These are phyloP conservation scores for Epistrophella euchroma DNA, from an alignment of 2,888 invertebrate genomes.

Conservation along the genomic window DNA sequence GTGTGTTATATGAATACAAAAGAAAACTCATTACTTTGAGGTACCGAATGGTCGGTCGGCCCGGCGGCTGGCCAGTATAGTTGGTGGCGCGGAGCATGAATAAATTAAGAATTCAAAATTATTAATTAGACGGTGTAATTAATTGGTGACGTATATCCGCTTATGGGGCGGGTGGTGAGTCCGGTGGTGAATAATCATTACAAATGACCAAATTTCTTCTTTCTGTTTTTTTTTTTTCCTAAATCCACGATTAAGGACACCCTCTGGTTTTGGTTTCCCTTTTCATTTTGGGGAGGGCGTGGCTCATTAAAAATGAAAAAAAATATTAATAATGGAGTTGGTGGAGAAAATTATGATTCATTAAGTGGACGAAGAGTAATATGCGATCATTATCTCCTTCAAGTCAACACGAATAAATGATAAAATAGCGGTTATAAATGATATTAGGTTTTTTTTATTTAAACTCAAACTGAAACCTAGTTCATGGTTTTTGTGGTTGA, in stretches of 20 bases:
- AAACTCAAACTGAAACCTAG: conserved; percentile 4
- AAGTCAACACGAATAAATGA: conserved; percentile 40
- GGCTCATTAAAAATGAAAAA: conserved; percentile 29
- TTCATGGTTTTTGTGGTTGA: conserved; percentile 24
- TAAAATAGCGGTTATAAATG: conserved; percentile 64
- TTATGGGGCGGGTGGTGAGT: conserved; percentile 37
- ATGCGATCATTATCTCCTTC: conserved; percentile 62
- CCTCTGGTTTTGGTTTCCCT: conserved; percentile 11
- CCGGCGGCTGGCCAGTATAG: not conserved
- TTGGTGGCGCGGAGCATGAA: not conserved
- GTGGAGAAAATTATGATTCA: conserved; percentile 63
- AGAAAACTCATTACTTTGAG: conserved; percentile 13
- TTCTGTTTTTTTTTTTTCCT: conserved; percentile 13
- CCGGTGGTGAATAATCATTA: conserved; percentile 61
- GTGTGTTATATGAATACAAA: conserved; percentile 1
- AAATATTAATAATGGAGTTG: conserved; percentile 37
- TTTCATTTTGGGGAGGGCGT: conserved; percentile 49
- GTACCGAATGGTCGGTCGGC: not conserved
- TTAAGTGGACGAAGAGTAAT: conserved; percentile 69
- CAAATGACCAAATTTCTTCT: conserved; percentile 54
- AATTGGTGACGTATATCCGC: conserved; percentile 69
- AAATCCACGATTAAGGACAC: conserved; percentile 12
- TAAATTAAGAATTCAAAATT: conserved; percentile 70
- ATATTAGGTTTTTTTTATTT: conserved; percentile 15
- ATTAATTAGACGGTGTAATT: conserved; percentile 68